Conservation (phyloP, 2,113 vertebrate genomes). For the Phrynocephalus versicolor region DNA sequence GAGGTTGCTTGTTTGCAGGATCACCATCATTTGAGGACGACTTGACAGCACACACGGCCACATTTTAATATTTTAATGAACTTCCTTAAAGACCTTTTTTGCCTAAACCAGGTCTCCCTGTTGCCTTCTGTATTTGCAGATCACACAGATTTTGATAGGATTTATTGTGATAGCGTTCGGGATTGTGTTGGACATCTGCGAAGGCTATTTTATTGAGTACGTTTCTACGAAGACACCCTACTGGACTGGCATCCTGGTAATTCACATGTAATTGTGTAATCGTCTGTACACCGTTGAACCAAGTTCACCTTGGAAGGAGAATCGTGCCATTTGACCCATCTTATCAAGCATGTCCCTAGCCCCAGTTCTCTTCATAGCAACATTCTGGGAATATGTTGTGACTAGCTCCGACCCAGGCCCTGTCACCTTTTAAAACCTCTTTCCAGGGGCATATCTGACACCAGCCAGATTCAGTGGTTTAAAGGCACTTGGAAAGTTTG, state of each 20-base stretch:
- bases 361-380: neutral
- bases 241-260: constrained; percentile 13
- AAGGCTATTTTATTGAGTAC: neutral
- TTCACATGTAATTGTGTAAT: neutral
- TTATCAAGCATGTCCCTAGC: neutral
- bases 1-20: too few species aligned
- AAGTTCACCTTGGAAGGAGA: too few species aligned
- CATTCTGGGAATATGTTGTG: neutral
- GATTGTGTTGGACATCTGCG: accelerated
- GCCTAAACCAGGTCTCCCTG: neutral
- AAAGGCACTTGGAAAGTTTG: too few species aligned
- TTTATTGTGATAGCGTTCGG: neutral
- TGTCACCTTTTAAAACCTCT: too few species aligned
- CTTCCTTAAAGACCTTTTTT: neutral
- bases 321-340: neutral
- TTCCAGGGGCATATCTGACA: too few species aligned
- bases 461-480: too few species aligned
- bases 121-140: neutral
- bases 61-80: too few species aligned
- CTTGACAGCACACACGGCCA: too few species aligned
- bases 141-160: constrained; percentile 10
- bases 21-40: too few species aligned
- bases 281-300: neutral
- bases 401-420: too few species aligned
- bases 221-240: neutral